Base-by-base conservation (phyloP, 2,888 invertebrate genomes). In the Empis livida region DNA sequence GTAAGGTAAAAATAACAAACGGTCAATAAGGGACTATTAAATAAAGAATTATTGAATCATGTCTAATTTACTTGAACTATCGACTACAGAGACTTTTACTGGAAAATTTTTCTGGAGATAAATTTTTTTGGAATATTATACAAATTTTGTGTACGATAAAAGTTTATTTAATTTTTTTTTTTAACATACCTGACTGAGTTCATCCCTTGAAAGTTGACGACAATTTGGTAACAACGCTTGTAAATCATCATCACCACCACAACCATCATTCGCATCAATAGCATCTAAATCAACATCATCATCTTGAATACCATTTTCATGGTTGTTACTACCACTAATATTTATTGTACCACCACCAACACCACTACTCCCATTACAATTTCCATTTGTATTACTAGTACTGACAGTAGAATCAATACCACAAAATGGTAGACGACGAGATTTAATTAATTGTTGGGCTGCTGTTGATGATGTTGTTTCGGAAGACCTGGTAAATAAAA, bases 111-210 rank as follows among this genome's bases (percentile, higher is more conserved):
- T 27, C 9, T 27, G 9, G 6, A 20, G 6, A 20, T 20, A 5
- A 6, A n/a, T 20, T 20, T 20, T 20, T 20, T 6, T 20, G 3
- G 20, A 20, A n/a, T 15, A 13, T 37, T 37, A 15, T 15, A 37
- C 5, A 15, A 10, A 37, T 37, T 37, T n/a, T n/a, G 2, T 6
- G 9, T 37, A 10, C 5, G n/a, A 8, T 6, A 15, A 6, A 15
- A 37, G 8, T 37, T 9, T n/a, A 10, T 13, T 37, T 37, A 4
- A 6, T 37, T 5, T 37, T 37, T 10, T 37, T 37, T 37, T 40
- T 15, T 23, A n/a, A 55, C 64, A 61, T 55, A 68, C 68, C 66
- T 69, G 69, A 63, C 67, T 69, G 56, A 69, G 64, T 61, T 68
- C 68, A 62, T 69, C 69, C 56, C 64, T 58, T 30, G 64, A 68